These are phyloP conservation scores for Myoxocephalus aenaeus DNA, from an alignment of 2,797 vertebrate species.

Conservation along the genomic window DNA sequence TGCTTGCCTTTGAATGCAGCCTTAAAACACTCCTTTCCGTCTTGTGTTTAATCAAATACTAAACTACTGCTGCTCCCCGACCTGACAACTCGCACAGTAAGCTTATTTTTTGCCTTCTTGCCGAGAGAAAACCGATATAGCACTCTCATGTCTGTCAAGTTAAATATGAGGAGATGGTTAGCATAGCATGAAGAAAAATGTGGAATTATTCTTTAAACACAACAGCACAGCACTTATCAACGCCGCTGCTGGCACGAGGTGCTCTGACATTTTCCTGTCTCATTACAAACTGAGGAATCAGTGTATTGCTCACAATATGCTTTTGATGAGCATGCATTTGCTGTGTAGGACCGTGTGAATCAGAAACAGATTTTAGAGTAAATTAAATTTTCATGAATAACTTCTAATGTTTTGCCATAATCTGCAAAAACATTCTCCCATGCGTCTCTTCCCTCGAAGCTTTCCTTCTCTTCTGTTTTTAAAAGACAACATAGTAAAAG, in stretches of 20 bases:
- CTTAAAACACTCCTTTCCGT: not conserved
- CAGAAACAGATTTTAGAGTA: not conserved
- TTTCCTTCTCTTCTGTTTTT: not conserved
- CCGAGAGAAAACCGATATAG: not conserved
- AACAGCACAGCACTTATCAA: not conserved
- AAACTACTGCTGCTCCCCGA: not conserved
- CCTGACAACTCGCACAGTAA: not conserved
- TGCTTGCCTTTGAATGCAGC: not conserved
- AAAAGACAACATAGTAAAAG: slow-evolving; percentile 1
- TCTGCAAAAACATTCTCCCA: not conserved
- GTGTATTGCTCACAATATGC: not conserved
- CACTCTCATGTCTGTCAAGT: too few species aligned
- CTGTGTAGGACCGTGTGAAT: not conserved
- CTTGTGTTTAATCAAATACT: not conserved
- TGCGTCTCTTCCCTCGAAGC: not conserved
- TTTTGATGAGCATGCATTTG: not conserved
- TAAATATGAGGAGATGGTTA: not conserved
- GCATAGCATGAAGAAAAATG: slow-evolving; percentile 6
- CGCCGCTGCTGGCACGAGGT: not conserved
- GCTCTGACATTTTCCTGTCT: not conserved
- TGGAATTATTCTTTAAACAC: not conserved
- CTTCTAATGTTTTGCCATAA: not conserved
- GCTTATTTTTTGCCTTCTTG: not conserved
- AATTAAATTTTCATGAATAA: not conserved
- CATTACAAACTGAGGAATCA: not conserved